Percentiles rank a stretch among this genome's conserved stretches.
phyloP scores from a whole-genome alignment of 2,113 vertebrate species.

The Picathartes gymnocephalus region DNA sequence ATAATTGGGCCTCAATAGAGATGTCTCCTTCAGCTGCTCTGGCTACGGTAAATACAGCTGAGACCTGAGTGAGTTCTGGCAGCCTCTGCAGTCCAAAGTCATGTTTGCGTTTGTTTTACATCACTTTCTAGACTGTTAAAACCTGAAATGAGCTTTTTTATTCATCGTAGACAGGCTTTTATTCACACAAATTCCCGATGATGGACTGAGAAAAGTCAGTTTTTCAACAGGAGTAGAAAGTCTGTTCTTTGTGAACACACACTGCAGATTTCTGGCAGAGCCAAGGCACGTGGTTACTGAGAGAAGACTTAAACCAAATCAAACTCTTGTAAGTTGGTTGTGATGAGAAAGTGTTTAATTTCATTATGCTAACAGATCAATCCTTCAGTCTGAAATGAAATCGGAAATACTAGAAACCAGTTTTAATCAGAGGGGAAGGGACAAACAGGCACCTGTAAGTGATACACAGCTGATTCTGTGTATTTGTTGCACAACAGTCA shows the following conservation, averaged over 20 bases:
- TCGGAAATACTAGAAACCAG: not conserved
- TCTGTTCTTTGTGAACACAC: not conserved
- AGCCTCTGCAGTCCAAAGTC: not conserved
- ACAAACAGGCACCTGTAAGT: accelerated
- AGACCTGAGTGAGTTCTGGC: not conserved
- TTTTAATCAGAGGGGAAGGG: not conserved
- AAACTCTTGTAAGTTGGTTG: not conserved
- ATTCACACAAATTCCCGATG: not conserved
- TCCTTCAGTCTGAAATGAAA: not conserved
- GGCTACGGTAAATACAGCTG: not conserved
- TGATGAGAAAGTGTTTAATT: not conserved
- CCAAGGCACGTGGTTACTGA: not conserved
- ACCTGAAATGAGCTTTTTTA: not conserved
- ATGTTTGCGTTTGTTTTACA: not conserved
- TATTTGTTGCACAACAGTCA: not conserved
- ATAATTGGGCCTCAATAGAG: not conserved
- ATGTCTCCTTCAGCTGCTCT: not conserved
- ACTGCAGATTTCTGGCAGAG: not conserved
- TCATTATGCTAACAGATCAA: not conserved
- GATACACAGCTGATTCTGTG: not conserved
- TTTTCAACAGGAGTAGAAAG: not conserved
- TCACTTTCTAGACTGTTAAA: not conserved
- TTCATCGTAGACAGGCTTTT: not conserved
- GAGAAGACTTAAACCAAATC: not conserved
- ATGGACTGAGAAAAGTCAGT: not conserved